Evolutionary conservation across 2,888 invertebrate species (phyloP).

Genomic region (Cynaeus angustus): DNA sequence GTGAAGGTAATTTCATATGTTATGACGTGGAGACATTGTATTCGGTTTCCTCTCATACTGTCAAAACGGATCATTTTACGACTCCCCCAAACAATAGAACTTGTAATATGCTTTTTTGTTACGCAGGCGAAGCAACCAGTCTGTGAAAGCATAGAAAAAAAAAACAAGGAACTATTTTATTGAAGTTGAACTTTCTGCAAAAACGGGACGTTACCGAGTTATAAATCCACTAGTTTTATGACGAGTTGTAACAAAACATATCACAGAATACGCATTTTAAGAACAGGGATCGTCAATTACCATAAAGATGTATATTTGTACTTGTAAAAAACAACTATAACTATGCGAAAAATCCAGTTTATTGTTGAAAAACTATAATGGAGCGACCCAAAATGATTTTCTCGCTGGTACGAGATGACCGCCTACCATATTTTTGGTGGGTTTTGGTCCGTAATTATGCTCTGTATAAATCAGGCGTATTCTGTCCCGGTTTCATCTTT

Average conservation of each 20-base stretch:
- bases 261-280: neutral
- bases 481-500: slow-evolving; percentile 4
- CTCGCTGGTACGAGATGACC: too few relatives aligned
- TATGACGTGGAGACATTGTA: neutral
- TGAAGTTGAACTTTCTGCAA: neutral
- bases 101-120: too few relatives aligned
- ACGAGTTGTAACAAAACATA: neutral
- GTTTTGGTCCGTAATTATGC: slow-evolving; percentile 11
- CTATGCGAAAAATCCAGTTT: too few relatives aligned
- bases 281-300: neutral
- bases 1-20: neutral
- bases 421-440: too few relatives aligned
- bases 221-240: neutral
- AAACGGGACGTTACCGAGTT: neutral
- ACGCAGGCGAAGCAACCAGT: too few relatives aligned
- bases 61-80: neutral
- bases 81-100: neutral
- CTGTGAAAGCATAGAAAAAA: too few relatives aligned
- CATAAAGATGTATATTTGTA: neutral
- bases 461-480: slow-evolving; percentile 26
- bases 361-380: too few relatives aligned
- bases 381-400: too few relatives aligned
- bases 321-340: too few relatives aligned
- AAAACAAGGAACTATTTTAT: neutral
- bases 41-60: neutral